Percentiles rank a stretch among this genome's conserved stretches.
These are phyloP conservation scores for Saccostrea cuccullata DNA, from an alignment of 1,140 invertebrate genomes.

Conservation along the genomic window DNA sequence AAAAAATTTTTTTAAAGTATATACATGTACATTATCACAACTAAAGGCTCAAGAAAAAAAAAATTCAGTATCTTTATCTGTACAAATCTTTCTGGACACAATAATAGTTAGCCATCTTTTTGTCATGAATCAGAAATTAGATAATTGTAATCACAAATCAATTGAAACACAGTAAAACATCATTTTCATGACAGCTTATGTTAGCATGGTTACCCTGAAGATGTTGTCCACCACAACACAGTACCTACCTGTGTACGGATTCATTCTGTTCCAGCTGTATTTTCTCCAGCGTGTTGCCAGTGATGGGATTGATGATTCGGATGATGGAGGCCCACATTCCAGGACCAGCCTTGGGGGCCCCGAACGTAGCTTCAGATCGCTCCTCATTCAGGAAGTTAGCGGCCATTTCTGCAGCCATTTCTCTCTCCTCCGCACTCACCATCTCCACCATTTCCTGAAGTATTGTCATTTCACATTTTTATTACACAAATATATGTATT, in stretches of 20 bases:
- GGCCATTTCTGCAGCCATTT: slow-evolving; percentile 97
- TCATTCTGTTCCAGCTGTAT: slow-evolving; percentile 96
- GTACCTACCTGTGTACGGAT: slow-evolving; percentile 89
- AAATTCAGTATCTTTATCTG: neutral
- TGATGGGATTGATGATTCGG: slow-evolving; percentile 92
- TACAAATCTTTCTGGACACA: neutral
- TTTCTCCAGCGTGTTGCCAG: slow-evolving; percentile 88
- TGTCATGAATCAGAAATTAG: neutral
- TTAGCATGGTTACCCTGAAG: neutral
- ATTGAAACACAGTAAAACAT: slow-evolving; percentile 15
- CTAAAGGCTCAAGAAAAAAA: neutral
- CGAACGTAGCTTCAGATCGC: slow-evolving; percentile 95
- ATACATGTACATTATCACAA: too few species aligned
- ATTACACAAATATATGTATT: too few species aligned
- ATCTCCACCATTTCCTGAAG: slow-evolving; percentile 95
- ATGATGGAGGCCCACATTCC: slow-evolving; percentile 98
- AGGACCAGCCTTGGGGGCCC: slow-evolving; percentile 95
- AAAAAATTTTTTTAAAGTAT: too few species aligned
- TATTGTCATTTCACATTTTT: neutral
- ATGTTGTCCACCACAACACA: neutral
- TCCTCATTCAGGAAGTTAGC: slow-evolving; percentile 97
- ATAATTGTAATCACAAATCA: slow-evolving; percentile 13
- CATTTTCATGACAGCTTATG: neutral
- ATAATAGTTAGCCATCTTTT: neutral
- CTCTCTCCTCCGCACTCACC: slow-evolving; percentile 96